A percentile compares a stretch with the other conserved stretches of the same genome.
Evolutionary conservation across 2,797 vertebrate genomes (phyloP).

Genomic region (Bradypodion ventrale): DNA sequence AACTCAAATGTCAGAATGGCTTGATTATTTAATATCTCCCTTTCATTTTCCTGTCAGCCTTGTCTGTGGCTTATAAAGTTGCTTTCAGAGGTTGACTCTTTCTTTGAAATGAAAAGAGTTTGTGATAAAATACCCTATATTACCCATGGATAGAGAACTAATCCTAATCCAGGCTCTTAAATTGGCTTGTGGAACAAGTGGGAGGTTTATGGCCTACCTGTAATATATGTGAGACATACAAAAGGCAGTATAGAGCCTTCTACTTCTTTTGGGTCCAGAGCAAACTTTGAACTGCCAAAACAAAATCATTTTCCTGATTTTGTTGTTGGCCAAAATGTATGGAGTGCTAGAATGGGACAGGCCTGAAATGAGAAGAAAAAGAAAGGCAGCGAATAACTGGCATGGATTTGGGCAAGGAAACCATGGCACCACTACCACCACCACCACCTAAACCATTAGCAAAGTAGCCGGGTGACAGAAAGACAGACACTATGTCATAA

Average conservation of each 20-base stretch:
- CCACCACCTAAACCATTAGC: too few relatives aligned
- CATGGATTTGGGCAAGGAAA: neutral
- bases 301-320: too few relatives aligned
- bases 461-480: too few relatives aligned
- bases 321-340: too few relatives aligned
- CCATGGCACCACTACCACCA: neutral
- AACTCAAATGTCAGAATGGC: constrained; percentile 26
- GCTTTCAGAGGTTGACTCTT: neutral
- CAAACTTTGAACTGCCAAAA: too few relatives aligned
- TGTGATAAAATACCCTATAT: neutral
- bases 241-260: too few relatives aligned
- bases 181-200: neutral
- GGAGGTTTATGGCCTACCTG: neutral
- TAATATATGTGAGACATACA: neutral
- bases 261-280: too few relatives aligned
- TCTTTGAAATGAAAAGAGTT: neutral
- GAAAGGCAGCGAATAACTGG: neutral
- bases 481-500: too few relatives aligned
- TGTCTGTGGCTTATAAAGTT: constrained; percentile 8
- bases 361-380: neutral
- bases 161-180: neutral
- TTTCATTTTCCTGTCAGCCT: constrained; percentile 22
- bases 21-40: constrained; percentile 28
- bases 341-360: too few relatives aligned
- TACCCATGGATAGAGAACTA: neutral